Evolutionary conservation across 2,888 invertebrate species (phyloP).

Genomic region (Podabrus alpinus): DNA sequence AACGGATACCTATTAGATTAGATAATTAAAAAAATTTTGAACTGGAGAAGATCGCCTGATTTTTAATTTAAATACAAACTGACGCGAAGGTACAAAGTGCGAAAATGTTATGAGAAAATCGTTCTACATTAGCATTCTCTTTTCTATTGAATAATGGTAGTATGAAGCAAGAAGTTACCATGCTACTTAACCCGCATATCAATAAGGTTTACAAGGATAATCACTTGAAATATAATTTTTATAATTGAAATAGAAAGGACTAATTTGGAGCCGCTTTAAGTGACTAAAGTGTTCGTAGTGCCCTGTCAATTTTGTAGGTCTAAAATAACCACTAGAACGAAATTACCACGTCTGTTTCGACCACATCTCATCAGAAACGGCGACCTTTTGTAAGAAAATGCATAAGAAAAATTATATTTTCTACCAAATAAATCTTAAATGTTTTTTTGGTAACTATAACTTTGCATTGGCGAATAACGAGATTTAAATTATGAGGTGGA

Average conservation of each 20-base stretch:
- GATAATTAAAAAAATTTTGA: not conserved
- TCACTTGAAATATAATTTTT: not conserved
- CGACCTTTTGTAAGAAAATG: too few species aligned
- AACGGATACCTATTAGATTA: not conserved
- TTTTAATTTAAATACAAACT: not conserved
- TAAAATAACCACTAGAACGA: too few species aligned
- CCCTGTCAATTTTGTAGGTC: too few species aligned
- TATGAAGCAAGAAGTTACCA: not conserved
- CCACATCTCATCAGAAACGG: too few species aligned
- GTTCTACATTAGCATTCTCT: not conserved
- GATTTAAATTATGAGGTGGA: too few species aligned
- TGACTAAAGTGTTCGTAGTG: not conserved
- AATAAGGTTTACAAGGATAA: not conserved
- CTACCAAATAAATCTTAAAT: too few species aligned
- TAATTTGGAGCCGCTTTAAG: not conserved
- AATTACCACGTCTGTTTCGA: too few species aligned
- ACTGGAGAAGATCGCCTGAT: not conserved
- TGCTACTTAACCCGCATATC: not conserved
- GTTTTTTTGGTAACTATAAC: too few species aligned
- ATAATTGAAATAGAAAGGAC: not conserved
- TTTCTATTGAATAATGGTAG: not conserved
- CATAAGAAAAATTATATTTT: too few species aligned
- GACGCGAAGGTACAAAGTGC: not conserved
- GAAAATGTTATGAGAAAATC: not conserved
- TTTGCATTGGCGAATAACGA: too few species aligned